Percentiles rank a stretch among this genome's conserved stretches.
phyloP scores from a whole-genome alignment of 2,888 invertebrate species.

The Epinotia brunnichana region DNA sequence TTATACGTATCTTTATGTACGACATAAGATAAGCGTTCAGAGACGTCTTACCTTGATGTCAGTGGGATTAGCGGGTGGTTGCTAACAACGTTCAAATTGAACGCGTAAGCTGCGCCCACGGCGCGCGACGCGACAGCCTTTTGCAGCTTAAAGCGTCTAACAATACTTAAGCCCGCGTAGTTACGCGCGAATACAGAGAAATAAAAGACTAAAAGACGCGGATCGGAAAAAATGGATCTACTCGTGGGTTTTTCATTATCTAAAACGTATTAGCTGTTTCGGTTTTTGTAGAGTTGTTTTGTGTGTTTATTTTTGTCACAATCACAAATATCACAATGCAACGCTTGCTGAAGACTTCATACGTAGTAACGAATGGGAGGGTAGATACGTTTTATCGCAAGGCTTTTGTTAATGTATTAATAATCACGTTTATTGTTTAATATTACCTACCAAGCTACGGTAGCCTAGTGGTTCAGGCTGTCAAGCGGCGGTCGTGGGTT shows the following conservation, averaged over 20 bases:
- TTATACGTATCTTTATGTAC: background rate
- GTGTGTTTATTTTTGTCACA: conserved; percentile 36
- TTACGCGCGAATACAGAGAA: conserved; percentile 48
- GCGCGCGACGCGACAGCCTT: conserved; percentile 71
- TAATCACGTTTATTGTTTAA: background rate
- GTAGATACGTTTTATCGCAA: background rate
- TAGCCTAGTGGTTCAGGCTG: no score
- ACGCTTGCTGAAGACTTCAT: no score
- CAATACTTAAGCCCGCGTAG: conserved; percentile 61
- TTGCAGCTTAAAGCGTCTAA: conserved; percentile 67
- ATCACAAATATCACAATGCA: background rate
- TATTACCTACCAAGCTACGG: no score
- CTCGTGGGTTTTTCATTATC: conserved; percentile 37
- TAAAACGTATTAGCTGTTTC: conserved; percentile 1
- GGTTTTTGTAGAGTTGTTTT: conserved; percentile 21
- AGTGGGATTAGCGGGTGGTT: conserved; percentile 63
- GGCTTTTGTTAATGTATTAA: background rate
- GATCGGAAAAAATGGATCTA: conserved; percentile 42
- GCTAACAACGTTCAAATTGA: conserved; percentile 78
- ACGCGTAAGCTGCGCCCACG: conserved; percentile 67
- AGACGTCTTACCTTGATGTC: conserved; percentile 50
- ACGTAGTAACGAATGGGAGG: no score
- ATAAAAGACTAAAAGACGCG: conserved; percentile 35
- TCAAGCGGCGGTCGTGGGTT: no score
- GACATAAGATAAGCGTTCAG: conserved; percentile 8